Percentiles rank a stretch among this genome's conserved stretches.
Evolutionary conservation across 2,113 vertebrate species (phyloP).

Genomic region (Tragelaphus scriptus): DNA sequence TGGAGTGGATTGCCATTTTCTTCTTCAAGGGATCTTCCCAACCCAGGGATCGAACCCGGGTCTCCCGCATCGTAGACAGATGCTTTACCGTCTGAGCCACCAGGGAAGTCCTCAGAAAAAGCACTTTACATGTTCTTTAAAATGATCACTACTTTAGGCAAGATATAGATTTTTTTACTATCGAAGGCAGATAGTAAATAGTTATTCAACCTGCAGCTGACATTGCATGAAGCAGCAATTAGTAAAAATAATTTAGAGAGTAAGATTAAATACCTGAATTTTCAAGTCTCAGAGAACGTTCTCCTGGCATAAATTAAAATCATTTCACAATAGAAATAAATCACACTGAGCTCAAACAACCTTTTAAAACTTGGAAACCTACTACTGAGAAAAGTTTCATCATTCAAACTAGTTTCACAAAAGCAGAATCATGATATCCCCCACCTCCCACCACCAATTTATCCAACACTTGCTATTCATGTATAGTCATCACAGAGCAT

Average conservation of each 20-base stretch:
- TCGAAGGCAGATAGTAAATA: neutral
- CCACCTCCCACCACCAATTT: neutral
- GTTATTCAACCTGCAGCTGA: neutral
- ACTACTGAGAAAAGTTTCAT: neutral
- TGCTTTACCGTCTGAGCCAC: too few relatives aligned
- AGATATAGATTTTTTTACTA: constrained; percentile 5
- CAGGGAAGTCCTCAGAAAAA: neutral
- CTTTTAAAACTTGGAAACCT: neutral
- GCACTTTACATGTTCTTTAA: neutral
- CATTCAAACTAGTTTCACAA: constrained; percentile 10
- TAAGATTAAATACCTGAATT: constrained; percentile 12
- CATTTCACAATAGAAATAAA: neutral
- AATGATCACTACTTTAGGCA: neutral
- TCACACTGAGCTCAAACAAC: neutral
- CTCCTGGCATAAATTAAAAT: neutral
- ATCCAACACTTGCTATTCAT: neutral
- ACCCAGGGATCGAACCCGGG: too few relatives aligned
- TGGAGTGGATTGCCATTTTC: too few relatives aligned
- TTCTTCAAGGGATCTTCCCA: too few relatives aligned
- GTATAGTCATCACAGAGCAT: neutral
- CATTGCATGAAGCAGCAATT: constrained; percentile 8
- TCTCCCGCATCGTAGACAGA: too few relatives aligned
- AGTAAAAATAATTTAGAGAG: neutral
- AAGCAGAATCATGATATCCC: neutral
- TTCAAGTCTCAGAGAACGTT: constrained; percentile 12